A percentile compares a stretch with the other conserved stretches of the same genome.
phyloP scores from a whole-genome alignment of 1,140 invertebrate genomes.

The Gonatopus flavifemur region DNA sequence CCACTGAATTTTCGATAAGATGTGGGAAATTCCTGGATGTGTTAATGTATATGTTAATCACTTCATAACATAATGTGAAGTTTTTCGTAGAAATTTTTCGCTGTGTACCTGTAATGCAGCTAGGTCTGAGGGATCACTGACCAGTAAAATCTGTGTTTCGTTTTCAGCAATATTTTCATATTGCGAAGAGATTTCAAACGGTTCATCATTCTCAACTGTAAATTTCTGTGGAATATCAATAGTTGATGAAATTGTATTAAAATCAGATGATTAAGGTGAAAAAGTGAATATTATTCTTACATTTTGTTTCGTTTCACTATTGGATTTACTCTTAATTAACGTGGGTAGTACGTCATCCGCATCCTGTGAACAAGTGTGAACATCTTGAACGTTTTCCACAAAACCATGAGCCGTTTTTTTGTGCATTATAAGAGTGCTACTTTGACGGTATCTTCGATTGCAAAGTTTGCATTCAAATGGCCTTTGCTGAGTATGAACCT shows the following conservation, averaged over 20 bases:
- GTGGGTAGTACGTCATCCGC: constrained; percentile 24
- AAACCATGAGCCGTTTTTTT: constrained; percentile 54
- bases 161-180: constrained; percentile 34
- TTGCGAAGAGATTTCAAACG: constrained; percentile 32
- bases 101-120: constrained; percentile 45
- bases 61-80: too few relatives aligned
- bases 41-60: too few relatives aligned
- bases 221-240: constrained; percentile 18
- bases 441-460: constrained; percentile 64
- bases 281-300: constrained; percentile 8
- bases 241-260: background rate
- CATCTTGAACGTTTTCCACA: constrained; percentile 34
- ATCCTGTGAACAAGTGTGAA: constrained; percentile 37
- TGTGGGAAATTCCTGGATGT: too few relatives aligned
- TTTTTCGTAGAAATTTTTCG: too few relatives aligned
- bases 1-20: too few relatives aligned
- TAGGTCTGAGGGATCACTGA: constrained; percentile 45
- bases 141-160: constrained; percentile 45
- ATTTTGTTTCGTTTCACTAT: constrained; percentile 17
- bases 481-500: constrained; percentile 66
- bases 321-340: constrained; percentile 22
- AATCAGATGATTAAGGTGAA: too few relatives aligned
- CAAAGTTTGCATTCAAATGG: constrained; percentile 65
- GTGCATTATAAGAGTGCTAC: constrained; percentile 66
- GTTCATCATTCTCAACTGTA: constrained; percentile 27